These are phyloP conservation scores for Seriola aureovittata DNA, from an alignment of 2,113 vertebrate species.

Conservation along the genomic window DNA sequence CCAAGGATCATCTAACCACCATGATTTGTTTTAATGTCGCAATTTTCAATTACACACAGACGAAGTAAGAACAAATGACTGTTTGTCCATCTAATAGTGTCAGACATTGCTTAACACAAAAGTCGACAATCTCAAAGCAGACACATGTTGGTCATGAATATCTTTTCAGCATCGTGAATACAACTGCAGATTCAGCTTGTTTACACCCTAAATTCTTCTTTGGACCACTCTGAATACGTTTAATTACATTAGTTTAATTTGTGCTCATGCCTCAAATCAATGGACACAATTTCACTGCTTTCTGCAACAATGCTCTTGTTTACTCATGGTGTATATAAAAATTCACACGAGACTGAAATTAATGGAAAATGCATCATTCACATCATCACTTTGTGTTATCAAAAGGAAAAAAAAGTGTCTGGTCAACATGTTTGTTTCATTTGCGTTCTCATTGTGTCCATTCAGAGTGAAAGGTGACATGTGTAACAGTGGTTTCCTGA, in stretches of 20 bases:
- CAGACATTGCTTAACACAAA: not conserved
- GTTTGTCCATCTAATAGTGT: constrained; percentile 29
- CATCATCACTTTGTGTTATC: constrained; percentile 2
- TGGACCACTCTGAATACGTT: constrained; percentile 36
- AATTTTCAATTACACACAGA: constrained; percentile 37
- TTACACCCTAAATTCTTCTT: constrained; percentile 31
- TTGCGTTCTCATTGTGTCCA: not conserved
- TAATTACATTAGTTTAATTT: constrained; percentile 68
- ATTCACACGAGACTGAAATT: constrained; percentile 31
- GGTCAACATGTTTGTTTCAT: not conserved
- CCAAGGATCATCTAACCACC: constrained; percentile 15
- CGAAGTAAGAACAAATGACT: not conserved
- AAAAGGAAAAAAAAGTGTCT: not conserved
- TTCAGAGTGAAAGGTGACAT: not conserved
- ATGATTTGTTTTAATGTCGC: constrained; percentile 12
- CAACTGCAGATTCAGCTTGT: constrained; percentile 20
- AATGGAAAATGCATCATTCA: constrained; percentile 45
- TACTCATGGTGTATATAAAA: constrained; percentile 39
- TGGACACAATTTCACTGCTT: constrained; percentile 40
- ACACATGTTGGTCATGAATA: constrained; percentile 35
- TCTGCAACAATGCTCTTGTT: constrained; percentile 54
- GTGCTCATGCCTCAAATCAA: constrained; percentile 45
- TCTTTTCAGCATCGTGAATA: constrained; percentile 47
- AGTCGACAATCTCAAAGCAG: constrained; percentile 35
- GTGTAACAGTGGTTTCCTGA: not conserved